Evolutionary conservation across 1,140 invertebrate genomes (phyloP).

Genomic region (Fragariocoptes setiger): DNA sequence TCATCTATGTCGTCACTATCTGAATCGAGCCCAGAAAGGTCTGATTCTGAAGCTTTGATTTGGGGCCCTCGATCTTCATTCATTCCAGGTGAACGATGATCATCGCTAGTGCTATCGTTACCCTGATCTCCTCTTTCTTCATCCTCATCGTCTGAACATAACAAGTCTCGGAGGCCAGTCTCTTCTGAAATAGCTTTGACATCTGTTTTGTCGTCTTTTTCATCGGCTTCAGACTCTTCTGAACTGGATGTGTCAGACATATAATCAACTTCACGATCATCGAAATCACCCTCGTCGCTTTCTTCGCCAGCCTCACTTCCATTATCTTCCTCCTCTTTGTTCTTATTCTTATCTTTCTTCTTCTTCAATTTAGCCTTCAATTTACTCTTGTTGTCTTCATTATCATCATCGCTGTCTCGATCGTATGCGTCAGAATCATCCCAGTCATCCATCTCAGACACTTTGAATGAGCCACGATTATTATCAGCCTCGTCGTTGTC

Average conservation of each 20-base stretch:
- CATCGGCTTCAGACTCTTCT: conserved; percentile 28
- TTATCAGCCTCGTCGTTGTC: conserved; percentile 23
- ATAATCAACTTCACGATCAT: conserved; percentile 43
- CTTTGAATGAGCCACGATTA: conserved; percentile 31
- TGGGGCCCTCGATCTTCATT: conserved; percentile 11
- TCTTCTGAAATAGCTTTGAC: conserved; percentile 54
- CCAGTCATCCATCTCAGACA: conserved; percentile 80
- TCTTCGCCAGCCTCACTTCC: conserved; percentile 57
- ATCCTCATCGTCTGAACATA: conserved; percentile 60
- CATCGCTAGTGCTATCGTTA: conserved; percentile 13
- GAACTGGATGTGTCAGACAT: conserved; percentile 28
- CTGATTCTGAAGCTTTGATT: conserved; percentile 18
- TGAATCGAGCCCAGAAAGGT: not conserved
- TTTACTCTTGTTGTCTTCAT: conserved; percentile 6
- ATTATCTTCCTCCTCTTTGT: conserved; percentile 37
- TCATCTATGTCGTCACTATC: conserved; percentile 14
- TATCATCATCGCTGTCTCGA: conserved; percentile 32
- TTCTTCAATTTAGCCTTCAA: conserved; percentile 6
- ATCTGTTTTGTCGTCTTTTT: conserved; percentile 25
- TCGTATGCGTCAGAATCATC: conserved; percentile 25
- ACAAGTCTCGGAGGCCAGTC: conserved; percentile 46
- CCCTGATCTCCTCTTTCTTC: conserved; percentile 33
- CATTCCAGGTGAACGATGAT: conserved; percentile 7
- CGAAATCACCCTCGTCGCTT: conserved; percentile 80
- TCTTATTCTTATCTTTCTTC: conserved; percentile 28